Percentiles rank a stretch among this genome's conserved stretches.
Evolutionary conservation across 2,797 vertebrate species (phyloP).

Genomic region (Otolemur crassicaudatus): DNA sequence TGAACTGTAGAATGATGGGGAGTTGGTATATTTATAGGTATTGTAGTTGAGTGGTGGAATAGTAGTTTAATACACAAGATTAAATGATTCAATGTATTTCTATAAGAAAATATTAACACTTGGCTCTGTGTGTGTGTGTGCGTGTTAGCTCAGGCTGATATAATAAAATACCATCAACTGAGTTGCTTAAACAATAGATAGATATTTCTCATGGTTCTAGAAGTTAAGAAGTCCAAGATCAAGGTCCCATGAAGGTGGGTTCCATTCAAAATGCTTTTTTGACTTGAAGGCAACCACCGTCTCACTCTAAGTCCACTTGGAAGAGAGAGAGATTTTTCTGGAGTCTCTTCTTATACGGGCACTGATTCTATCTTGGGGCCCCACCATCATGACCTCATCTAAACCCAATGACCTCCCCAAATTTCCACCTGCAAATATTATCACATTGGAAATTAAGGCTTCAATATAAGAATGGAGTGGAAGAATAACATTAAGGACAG

Average conservation of each 20-base stretch:
- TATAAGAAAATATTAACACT: background rate
- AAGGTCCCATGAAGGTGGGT: background rate
- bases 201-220: background rate
- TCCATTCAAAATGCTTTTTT: background rate
- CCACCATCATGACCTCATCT: background rate
- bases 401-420: background rate
- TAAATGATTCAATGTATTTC: background rate
- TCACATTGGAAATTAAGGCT: background rate
- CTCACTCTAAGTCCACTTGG: background rate
- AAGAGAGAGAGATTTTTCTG: background rate
- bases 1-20: background rate
- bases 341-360: background rate
- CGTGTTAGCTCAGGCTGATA: no score
- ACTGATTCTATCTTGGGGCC: background rate
- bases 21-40: background rate
- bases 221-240: background rate
- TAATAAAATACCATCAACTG: background rate
- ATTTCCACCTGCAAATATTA: background rate
- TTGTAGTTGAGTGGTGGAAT: background rate
- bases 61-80: background rate
- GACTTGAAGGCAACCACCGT: background rate
- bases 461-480: background rate
- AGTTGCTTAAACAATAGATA: background rate
- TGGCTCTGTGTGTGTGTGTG: background rate
- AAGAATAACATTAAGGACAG: background rate